Percentiles rank a stretch among this genome's conserved stretches.
These are phyloP conservation scores for Scaptodrosophila latifasciaeformis DNA, from an alignment of 2,888 invertebrate species.

Conservation along the genomic window DNA sequence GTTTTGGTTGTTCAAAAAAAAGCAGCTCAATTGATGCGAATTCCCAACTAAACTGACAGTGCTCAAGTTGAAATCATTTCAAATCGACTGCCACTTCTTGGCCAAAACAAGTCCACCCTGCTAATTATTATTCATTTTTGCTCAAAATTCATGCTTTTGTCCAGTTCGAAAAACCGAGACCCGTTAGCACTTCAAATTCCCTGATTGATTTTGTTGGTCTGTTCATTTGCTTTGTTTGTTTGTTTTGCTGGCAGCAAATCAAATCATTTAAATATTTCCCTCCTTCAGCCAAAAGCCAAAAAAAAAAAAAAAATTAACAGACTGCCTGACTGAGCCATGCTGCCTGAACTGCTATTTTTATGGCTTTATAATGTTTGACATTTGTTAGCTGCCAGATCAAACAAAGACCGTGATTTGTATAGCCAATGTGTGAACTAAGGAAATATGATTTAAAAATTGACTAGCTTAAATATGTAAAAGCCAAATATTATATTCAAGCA, in stretches of 20 bases:
- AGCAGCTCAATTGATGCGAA: conserved; percentile 20
- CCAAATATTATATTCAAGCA: no score
- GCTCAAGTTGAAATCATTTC: conserved; percentile 11
- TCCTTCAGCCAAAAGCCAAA: conserved; percentile 21
- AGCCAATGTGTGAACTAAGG: no score
- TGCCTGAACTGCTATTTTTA: conserved; percentile 20
- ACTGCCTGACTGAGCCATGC: no score
- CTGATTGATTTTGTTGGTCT: conserved; percentile 48
- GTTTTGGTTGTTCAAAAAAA: no score
- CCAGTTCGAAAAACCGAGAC: conserved; percentile 31
- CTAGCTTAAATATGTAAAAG: no score
- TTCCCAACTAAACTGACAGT: conserved; percentile 6
- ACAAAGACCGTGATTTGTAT: conserved; percentile 17
- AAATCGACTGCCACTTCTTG: not conserved
- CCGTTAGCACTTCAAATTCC: conserved; percentile 48
- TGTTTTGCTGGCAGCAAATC: conserved; percentile 28
- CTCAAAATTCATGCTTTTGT: conserved; percentile 37
- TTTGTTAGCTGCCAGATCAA: conserved; percentile 16
- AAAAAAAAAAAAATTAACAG: no score
- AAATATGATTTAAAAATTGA: no score
- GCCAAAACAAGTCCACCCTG: not conserved
- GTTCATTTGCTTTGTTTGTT: conserved; percentile 1
- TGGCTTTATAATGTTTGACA: conserved; percentile 42
- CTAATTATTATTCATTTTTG: conserved; percentile 29
- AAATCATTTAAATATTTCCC: conserved; percentile 35